phyloP scores from a whole-genome alignment of 2,113 vertebrate genomes.

The Ariopsis seemanni region DNA sequence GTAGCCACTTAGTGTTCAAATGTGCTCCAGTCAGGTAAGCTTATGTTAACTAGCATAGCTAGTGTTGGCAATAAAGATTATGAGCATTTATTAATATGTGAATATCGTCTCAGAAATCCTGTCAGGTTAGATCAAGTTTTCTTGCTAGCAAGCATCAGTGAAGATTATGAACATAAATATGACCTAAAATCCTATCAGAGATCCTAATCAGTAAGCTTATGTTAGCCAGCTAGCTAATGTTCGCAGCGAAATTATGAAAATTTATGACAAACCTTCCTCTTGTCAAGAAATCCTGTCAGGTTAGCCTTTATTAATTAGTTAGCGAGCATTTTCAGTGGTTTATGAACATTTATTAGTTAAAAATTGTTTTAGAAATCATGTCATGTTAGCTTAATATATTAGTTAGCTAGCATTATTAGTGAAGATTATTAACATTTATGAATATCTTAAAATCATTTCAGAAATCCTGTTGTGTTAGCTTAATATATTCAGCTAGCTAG shows the following conservation, averaged over 20 bases:
- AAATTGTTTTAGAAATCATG: too few relatives aligned
- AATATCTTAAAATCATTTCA: not conserved
- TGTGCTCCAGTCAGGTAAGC: not conserved
- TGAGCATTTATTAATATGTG: not conserved
- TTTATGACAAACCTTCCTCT: too few relatives aligned
- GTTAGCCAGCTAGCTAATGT: not conserved
- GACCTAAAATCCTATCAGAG: not conserved
- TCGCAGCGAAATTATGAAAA: not conserved
- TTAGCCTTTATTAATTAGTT: not conserved
- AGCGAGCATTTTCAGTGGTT: not conserved
- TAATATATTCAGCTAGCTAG: not conserved
- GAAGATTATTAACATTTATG: not conserved
- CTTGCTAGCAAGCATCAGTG: not conserved
- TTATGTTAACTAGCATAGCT: not conserved
- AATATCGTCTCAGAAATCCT: not conserved
- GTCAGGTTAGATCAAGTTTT: not conserved
- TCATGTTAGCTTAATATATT: too few relatives aligned
- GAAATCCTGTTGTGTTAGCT: not conserved
- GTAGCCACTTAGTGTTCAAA: not conserved
- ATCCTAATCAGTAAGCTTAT: not conserved
- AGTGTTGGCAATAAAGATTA: not conserved
- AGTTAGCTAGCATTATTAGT: not conserved
- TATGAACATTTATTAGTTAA: too few relatives aligned
- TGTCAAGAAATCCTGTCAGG: not conserved
- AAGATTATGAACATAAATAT: not conserved